phyloP scores from a whole-genome alignment of 2,888 invertebrate genomes.

The Cyrtodaria siliqua region DNA sequence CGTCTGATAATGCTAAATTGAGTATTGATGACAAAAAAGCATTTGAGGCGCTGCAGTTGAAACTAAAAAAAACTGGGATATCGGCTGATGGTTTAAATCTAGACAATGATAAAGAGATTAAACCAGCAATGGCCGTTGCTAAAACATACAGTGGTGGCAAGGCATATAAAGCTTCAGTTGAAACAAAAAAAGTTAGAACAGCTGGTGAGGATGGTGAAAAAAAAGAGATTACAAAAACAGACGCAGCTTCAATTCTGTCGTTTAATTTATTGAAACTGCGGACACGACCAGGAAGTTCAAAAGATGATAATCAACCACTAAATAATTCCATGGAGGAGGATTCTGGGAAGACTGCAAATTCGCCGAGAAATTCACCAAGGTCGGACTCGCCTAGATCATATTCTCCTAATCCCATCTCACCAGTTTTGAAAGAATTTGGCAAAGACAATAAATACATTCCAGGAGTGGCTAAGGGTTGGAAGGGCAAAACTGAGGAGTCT shows the following conservation, averaged over 20 bases:
- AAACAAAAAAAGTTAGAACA: slow-evolving; percentile 37
- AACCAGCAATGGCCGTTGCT: slow-evolving; percentile 44
- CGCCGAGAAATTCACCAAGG: not conserved
- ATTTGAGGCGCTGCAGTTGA: slow-evolving; percentile 48
- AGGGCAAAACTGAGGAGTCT: slow-evolving; percentile 25
- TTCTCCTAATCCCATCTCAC: slow-evolving; percentile 23
- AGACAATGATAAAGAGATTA: not conserved
- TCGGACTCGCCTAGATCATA: slow-evolving; percentile 19
- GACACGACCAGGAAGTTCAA: slow-evolving; percentile 48
- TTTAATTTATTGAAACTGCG: slow-evolving; percentile 55
- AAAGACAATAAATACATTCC: slow-evolving; percentile 42
- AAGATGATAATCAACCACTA: slow-evolving; percentile 31
- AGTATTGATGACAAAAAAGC: slow-evolving; percentile 28
- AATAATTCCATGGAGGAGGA: slow-evolving; percentile 40
- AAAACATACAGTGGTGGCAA: slow-evolving; percentile 56
- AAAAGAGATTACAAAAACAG: slow-evolving; percentile 26
- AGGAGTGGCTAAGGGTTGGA: slow-evolving; percentile 59
- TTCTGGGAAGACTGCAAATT: slow-evolving; percentile 6
- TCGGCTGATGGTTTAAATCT: slow-evolving; percentile 25
- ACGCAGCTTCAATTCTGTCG: slow-evolving; percentile 44
- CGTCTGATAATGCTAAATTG: slow-evolving; percentile 7
- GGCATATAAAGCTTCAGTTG: slow-evolving; percentile 49
- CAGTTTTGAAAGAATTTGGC: slow-evolving; percentile 6
- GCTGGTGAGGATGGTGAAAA: slow-evolving; percentile 22
- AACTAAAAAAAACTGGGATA: slow-evolving; percentile 48